These are phyloP conservation scores for Brachirus orientalis DNA, from an alignment of 2,113 vertebrate genomes.

Conservation along the genomic window DNA sequence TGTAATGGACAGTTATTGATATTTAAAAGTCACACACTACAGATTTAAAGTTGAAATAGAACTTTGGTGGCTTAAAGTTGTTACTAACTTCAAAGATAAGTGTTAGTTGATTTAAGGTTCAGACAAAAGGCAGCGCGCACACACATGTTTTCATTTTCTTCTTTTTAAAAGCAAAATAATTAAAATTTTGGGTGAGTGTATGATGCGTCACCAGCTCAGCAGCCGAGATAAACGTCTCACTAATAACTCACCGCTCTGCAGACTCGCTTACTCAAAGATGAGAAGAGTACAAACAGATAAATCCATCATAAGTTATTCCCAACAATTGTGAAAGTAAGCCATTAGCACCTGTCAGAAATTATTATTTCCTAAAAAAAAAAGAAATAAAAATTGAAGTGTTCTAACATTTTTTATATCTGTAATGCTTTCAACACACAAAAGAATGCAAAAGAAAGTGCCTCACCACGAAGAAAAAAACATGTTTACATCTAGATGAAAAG, in stretches of 20 bases:
- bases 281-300: neutral
- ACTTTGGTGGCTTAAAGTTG: too few relatives aligned
- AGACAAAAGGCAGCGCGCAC: neutral
- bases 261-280: neutral
- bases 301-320: neutral
- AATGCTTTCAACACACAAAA: neutral
- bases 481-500: constrained; percentile 25
- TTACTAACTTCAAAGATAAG: neutral
- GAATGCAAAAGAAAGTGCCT: neutral
- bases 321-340: neutral
- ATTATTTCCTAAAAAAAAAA: neutral
- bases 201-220: neutral
- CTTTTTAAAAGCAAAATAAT: neutral
- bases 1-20: too few relatives aligned
- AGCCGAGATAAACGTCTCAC: constrained; percentile 20
- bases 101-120: neutral
- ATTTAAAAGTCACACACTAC: too few relatives aligned
- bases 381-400: neutral
- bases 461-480: constrained; percentile 5
- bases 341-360: neutral
- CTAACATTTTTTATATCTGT: neutral
- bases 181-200: neutral
- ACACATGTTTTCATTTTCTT: neutral
- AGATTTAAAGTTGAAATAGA: too few relatives aligned
- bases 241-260: neutral